Conservation (phyloP, 2,797 vertebrate genomes). For the Poliocrania exsul region DNA sequence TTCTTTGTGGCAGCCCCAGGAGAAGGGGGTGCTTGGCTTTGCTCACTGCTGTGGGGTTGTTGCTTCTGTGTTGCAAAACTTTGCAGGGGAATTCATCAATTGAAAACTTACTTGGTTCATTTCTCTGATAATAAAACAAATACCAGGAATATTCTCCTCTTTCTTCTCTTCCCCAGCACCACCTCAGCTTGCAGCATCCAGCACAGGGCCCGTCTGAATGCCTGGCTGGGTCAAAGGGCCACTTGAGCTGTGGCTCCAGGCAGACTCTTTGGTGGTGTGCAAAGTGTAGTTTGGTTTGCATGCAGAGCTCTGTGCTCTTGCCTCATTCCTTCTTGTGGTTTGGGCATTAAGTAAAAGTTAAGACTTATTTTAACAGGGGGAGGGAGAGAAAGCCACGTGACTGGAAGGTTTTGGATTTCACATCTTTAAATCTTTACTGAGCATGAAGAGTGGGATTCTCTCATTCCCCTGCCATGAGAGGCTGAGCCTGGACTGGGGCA, state of each 20-base stretch:
- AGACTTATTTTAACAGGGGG: not conserved
- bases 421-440: slow-evolving; percentile 47
- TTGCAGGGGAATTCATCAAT: not conserved
- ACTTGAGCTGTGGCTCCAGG: not conserved
- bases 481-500: not conserved
- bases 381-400: not conserved
- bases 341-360: slow-evolving; percentile 9
- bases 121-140: not conserved
- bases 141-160: not conserved
- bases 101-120: not conserved
- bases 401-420: slow-evolving; percentile 37
- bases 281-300: not conserved
- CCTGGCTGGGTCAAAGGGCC: not conserved
- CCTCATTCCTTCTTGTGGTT: slow-evolving; percentile 39
- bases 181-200: not conserved
- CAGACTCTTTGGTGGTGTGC: not conserved
- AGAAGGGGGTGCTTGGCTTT: not conserved
- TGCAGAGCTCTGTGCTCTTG: not conserved
- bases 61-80: not conserved
- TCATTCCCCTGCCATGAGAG: not conserved
- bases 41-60: not conserved
- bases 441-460: slow-evolving; percentile 23
- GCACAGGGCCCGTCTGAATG: not conserved
- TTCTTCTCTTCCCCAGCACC: not conserved
- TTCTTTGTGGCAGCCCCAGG: not conserved